A percentile compares a stretch with the other conserved stretches of the same genome.
Conservation (phyloP, 2,113 vertebrate genomes). For the Tricholaema leucomelas region DNA sequence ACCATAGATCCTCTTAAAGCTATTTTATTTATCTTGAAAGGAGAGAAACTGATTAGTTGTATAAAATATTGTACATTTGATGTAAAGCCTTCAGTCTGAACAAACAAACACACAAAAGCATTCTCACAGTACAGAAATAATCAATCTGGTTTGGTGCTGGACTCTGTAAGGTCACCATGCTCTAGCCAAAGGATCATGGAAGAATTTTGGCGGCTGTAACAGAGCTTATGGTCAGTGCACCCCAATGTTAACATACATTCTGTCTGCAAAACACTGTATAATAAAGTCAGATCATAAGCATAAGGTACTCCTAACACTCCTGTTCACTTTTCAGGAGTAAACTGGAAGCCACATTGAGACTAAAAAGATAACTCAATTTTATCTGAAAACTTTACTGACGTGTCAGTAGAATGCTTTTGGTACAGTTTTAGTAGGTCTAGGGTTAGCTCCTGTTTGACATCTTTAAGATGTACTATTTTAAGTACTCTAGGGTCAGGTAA, state of each 20-base stretch:
- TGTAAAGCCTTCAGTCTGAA: conserved; percentile 63
- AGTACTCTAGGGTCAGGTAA: conserved; percentile 58
- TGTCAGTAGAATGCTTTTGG: not conserved
- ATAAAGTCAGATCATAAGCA: conserved; percentile 21
- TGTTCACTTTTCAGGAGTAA: not conserved
- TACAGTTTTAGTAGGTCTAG: conserved; percentile 37
- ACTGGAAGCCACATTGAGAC: not conserved
- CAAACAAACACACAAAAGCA: conserved; percentile 22
- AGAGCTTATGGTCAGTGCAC: not conserved
- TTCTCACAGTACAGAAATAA: conserved; percentile 35
- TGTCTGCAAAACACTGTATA: conserved; percentile 42
- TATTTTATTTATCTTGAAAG: conserved; percentile 77
- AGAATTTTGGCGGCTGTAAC: conserved; percentile 3
- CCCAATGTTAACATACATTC: not conserved
- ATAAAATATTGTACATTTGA: conserved; percentile 72
- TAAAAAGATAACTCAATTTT: conserved; percentile 31
- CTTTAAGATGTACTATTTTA: conserved; percentile 2
- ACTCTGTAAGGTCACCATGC: not conserved
- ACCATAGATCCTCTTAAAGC: conserved; percentile 52
- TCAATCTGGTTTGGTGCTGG: conserved; percentile 1
- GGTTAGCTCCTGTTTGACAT: not conserved
- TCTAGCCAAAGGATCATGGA: not conserved
- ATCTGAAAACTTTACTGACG: conserved; percentile 7
- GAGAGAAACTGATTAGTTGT: conserved; percentile 63
- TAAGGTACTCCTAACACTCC: conserved; percentile 4